A percentile compares a stretch with the other conserved stretches of the same genome.
phyloP scores from a whole-genome alignment of 2,888 invertebrate genomes.

The Morpho deidamia region DNA sequence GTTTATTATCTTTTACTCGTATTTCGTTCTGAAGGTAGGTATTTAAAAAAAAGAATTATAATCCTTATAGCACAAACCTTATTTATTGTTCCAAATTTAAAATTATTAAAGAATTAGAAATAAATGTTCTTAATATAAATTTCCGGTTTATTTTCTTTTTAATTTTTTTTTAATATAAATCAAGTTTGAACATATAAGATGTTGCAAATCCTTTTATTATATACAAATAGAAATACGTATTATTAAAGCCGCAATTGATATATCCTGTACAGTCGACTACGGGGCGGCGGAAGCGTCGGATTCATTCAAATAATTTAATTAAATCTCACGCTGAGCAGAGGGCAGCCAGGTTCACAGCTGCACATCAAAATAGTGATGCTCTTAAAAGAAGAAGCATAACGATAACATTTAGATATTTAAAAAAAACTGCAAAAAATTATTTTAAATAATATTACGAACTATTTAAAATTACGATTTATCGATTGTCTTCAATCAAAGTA shows the following conservation, averaged over 20 bases:
- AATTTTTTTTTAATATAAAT: neutral
- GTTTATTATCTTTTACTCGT: constrained; percentile 1
- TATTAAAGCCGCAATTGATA: constrained; percentile 63
- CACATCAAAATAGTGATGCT: constrained; percentile 49
- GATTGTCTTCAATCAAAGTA: too few species aligned
- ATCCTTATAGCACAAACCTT: too few species aligned
- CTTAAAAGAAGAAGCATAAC: constrained; percentile 7
- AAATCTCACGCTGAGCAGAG: constrained; percentile 60
- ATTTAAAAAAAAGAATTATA: too few species aligned
- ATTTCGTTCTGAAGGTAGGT: neutral
- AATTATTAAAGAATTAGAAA: too few species aligned
- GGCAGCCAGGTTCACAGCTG: constrained; percentile 61
- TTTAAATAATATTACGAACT: too few species aligned
- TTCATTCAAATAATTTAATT: constrained; percentile 76
- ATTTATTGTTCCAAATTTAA: too few species aligned
- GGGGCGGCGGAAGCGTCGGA: constrained; percentile 67
- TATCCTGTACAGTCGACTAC: constrained; percentile 59
- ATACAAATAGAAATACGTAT: constrained; percentile 36
- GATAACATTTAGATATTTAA: neutral
- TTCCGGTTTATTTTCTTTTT: neutral
- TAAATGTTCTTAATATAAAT: neutral
- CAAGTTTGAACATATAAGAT: too few species aligned
- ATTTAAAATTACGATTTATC: too few species aligned
- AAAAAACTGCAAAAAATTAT: too few species aligned
- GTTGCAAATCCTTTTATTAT: neutral